Base-by-base conservation (phyloP, 92 coral and sea anemone genomes). In the Pocillopora meandrina region DNA sequence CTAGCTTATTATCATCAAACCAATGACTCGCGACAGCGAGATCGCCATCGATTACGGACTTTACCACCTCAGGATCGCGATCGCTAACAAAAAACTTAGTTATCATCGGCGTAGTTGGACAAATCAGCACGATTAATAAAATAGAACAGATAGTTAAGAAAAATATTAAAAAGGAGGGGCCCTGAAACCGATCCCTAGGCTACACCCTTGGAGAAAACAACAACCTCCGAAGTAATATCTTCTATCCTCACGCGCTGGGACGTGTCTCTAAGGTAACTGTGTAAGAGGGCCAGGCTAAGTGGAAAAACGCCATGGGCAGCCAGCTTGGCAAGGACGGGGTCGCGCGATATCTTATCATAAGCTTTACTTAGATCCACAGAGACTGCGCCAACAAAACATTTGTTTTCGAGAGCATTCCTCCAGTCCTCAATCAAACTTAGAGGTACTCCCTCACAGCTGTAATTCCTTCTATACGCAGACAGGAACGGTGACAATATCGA, bases 211-310 rank as follows among this genome's bases (percentile, higher is more conserved):
- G 64, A 61, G 10, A 42, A 42, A 42, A 42, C 49, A 42, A 42
- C 49, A 68, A 17, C 26, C 0, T 83, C 81, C 72, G 87, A 83
- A 47, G 65, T 69, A 68, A 59, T 71, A 69, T 84, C 87, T 72
- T 70, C 87, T 84, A 84, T 72, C 68, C 68, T 74, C 42, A 75
- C 87, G 58, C 87, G 75, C 87, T 84, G 76, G 70, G 78, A 84
- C 68, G 82, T 67, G 65, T 75, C 88, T 73, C 80, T 84, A 84
- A 84, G 72, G 72, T 78, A 78, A 68, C 83, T 63, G 71, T 78
- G 56, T 16, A 20, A 71, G 71, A 78, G 82, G 69, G 69, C 56
- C 71, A 78, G 56, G 82, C 71, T 78, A 34, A 63, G 59, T 34
- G 83, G 73, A 78, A 72, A 61, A 63, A 78, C 59, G 15, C 73